Evolutionary conservation across 2,797 vertebrate genomes (phyloP).

Genomic region (Cryptoblepharus egeriae): DNA sequence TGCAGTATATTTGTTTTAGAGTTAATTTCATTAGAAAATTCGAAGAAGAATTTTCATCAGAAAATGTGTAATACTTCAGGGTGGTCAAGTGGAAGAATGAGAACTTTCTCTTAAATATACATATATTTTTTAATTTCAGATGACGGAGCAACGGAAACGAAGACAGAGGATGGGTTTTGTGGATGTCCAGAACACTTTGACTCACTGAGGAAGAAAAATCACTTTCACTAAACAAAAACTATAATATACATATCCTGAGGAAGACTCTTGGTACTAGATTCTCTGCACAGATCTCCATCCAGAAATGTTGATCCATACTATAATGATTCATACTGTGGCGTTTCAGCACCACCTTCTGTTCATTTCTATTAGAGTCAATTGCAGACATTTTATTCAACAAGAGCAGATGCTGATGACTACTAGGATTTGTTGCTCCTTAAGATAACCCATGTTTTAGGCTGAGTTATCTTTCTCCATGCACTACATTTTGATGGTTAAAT

Average conservation of each 20-base stretch:
- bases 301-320: not conserved
- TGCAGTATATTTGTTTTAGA: not conserved
- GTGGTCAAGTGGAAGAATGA: not conserved
- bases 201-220: constrained; percentile 65
- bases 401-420: constrained; percentile 28
- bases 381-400: constrained; percentile 1
- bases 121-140: constrained; percentile 69
- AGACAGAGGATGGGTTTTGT: constrained; percentile 84
- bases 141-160: constrained; percentile 85
- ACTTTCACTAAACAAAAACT: constrained; percentile 23
- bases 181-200: constrained; percentile 81
- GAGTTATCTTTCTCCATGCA: constrained; percentile 60
- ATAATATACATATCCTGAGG: not conserved
- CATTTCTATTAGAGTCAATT: constrained; percentile 17
- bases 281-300: not conserved
- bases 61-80: not conserved
- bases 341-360: constrained; percentile 16
- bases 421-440: constrained; percentile 50
- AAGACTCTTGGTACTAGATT: constrained; percentile 45
- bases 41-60: not conserved
- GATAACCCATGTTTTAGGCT: constrained; percentile 54
- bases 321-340: not conserved
- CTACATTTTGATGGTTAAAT: constrained; percentile 58
- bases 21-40: too few relatives aligned
- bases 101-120: not conserved